phyloP scores from a whole-genome alignment of 2,797 vertebrate genomes.

The Lutra lutra region DNA sequence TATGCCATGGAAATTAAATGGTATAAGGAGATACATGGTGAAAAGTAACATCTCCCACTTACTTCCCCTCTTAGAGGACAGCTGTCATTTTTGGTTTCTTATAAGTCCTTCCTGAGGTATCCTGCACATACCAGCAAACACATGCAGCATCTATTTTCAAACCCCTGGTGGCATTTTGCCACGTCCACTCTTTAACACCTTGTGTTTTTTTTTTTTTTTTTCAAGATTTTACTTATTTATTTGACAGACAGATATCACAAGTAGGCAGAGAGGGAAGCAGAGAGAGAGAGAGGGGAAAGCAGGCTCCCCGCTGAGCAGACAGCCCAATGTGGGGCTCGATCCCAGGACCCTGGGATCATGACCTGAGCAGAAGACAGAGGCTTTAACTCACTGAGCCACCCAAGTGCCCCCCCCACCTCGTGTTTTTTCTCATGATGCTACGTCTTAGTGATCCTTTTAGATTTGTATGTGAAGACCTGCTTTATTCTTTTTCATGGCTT shows the following conservation, averaged over 20 bases:
- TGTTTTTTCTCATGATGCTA: not conserved
- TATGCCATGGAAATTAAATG: not conserved
- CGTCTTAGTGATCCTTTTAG: not conserved
- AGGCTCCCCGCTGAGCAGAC: too few relatives aligned
- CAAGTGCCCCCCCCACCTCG: not conserved
- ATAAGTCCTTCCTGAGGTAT: not conserved
- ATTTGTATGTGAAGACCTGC: not conserved
- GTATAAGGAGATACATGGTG: not conserved
- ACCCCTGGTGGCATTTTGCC: not conserved
- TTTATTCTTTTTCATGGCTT: too few relatives aligned
- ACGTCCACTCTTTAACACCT: not conserved
- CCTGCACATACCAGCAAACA: rapidly evolving
- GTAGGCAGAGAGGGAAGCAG: too few relatives aligned
- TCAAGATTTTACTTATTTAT: too few relatives aligned
- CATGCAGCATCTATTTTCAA: not conserved
- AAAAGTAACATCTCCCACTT: not conserved
- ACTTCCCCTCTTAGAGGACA: not conserved
- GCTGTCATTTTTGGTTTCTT: not conserved
- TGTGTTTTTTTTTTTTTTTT: not conserved
- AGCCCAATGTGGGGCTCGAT: too few relatives aligned
- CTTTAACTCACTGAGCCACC: too few relatives aligned
- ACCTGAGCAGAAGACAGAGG: too few relatives aligned
- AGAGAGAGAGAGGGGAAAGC: too few relatives aligned
- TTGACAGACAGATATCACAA: too few relatives aligned
- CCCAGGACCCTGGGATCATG: too few relatives aligned